These are phyloP conservation scores for Gorilla gorilla DNA, from an alignment of 2,113 vertebrate genomes.

Conservation along the genomic window DNA sequence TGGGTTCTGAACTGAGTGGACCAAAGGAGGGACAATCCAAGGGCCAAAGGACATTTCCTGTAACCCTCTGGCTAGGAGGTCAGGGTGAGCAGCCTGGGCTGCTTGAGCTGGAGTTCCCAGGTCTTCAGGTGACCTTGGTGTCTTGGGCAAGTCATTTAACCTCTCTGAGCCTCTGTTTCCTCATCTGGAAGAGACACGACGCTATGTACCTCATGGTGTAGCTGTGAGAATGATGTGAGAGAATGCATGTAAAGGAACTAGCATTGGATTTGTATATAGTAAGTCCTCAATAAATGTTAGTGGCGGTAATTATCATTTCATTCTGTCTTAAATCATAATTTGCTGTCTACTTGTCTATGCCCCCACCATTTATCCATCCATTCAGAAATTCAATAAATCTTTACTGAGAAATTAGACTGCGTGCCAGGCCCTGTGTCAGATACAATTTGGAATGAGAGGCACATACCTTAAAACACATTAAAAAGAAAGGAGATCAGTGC, in stretches of 20 bases:
- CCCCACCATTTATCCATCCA: conserved; percentile 21
- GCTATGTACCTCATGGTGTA: not conserved
- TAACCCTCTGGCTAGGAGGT: not conserved
- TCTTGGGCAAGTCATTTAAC: not conserved
- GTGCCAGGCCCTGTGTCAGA: not conserved
- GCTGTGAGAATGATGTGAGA: conserved; percentile 6
- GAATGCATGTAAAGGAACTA: not conserved
- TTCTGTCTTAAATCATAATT: conserved; percentile 28
- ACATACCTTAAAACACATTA: not conserved
- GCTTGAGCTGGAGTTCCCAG: not conserved
- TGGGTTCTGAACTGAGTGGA: conserved; percentile 80
- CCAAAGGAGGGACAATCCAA: conserved; percentile 81
- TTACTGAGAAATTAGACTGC: conserved; percentile 41
- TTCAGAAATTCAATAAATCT: conserved; percentile 64
- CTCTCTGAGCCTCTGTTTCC: not conserved
- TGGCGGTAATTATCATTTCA: not conserved
- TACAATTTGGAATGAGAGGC: not conserved
- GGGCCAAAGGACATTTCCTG: conserved; percentile 73
- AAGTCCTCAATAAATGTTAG: not conserved
- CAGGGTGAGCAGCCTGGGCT: not conserved
- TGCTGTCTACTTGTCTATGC: conserved; percentile 46
- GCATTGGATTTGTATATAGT: not conserved
- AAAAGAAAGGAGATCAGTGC: not conserved
- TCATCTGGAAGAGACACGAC: not conserved
- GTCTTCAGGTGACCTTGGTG: not conserved